A percentile compares a stretch with the other conserved stretches of the same genome.
Evolutionary conservation across 2,113 vertebrate genomes (phyloP).

Genomic region (Ascaphus truei): DNA sequence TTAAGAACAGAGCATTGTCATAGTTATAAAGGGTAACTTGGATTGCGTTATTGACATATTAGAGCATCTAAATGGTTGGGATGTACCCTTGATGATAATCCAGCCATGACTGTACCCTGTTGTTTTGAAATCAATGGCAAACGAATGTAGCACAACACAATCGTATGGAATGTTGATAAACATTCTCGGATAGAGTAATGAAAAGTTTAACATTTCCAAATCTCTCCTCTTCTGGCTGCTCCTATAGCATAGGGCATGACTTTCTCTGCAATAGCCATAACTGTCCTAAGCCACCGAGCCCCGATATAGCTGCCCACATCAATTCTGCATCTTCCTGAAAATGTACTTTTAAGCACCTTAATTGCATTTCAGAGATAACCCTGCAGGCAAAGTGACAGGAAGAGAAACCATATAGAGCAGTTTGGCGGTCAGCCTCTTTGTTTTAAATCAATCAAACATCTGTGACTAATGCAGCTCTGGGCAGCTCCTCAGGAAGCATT

Average conservation of each 20-base stretch:
- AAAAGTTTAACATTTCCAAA: not conserved
- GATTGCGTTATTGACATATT: too few relatives aligned
- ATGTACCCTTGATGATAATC: too few relatives aligned
- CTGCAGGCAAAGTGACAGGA: constrained; percentile 90
- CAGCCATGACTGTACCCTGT: not conserved
- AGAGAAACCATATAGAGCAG: constrained; percentile 79
- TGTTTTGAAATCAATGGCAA: not conserved
- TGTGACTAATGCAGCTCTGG: constrained; percentile 90
- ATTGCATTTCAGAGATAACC: constrained; percentile 98
- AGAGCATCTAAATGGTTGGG: too few relatives aligned
- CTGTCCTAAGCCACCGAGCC: constrained; percentile 57
- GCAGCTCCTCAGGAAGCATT: constrained; percentile 98
- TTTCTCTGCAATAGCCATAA: constrained; percentile 48
- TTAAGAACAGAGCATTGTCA: too few relatives aligned
- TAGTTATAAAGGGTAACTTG: too few relatives aligned
- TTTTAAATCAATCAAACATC: constrained; percentile 95
- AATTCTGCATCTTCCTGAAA: constrained; percentile 92
- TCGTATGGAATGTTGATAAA: not conserved
- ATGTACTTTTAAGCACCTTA: constrained; percentile 95
- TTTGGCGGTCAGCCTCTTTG: constrained; percentile 77
- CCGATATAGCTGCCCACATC: constrained; percentile 72
- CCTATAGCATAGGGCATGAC: constrained; percentile 43
- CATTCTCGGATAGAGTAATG: not conserved
- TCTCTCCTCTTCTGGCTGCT: not conserved
- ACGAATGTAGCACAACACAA: not conserved